Conservation (phyloP, 2,888 invertebrate genomes). For the Cremastinae sp. region DNA sequence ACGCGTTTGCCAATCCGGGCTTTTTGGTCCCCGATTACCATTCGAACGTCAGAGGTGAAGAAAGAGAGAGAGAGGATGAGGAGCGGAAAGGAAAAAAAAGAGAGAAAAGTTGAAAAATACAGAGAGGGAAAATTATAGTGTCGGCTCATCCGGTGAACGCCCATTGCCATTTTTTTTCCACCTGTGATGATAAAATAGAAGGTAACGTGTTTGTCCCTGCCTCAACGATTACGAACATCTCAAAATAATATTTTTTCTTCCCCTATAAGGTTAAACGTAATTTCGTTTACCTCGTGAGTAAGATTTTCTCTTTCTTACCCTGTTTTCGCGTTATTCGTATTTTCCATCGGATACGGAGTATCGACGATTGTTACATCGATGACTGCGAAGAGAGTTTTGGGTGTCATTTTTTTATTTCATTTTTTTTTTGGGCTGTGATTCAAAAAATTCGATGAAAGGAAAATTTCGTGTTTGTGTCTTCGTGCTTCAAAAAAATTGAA, state of each 20-base stretch:
- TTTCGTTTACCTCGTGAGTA: slow-evolving; percentile 31
- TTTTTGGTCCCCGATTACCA: slow-evolving; percentile 16
- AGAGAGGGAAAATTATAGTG: slow-evolving; percentile 32
- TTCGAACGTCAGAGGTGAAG: not conserved
- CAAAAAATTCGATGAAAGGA: not conserved
- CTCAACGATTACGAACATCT: slow-evolving; percentile 22
- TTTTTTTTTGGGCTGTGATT: not conserved
- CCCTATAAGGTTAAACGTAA: slow-evolving; percentile 15
- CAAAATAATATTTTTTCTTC: slow-evolving; percentile 26
- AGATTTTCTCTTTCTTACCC: not conserved
- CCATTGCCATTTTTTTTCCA: slow-evolving; percentile 40
- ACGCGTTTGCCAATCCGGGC: slow-evolving; percentile 51
- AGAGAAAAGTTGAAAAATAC: not conserved
- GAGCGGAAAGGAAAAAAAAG: slow-evolving; percentile 18
- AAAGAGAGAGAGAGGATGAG: slow-evolving; percentile 1
- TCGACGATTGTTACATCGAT: slow-evolving; percentile 24
- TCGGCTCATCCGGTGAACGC: slow-evolving; percentile 44
- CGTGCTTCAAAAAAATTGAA: not conserved
- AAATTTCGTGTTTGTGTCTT: slow-evolving; percentile 2
- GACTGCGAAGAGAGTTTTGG: slow-evolving; percentile 24
- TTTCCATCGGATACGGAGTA: slow-evolving; percentile 29
- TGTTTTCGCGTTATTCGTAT: slow-evolving; percentile 21
- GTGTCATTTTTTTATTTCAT: not conserved
- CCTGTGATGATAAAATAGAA: slow-evolving; percentile 29
- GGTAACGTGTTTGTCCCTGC: slow-evolving; percentile 1